These are phyloP conservation scores for Takifugu bimaculatus DNA, from an alignment of 2,113 vertebrate species.

Conservation along the genomic window DNA sequence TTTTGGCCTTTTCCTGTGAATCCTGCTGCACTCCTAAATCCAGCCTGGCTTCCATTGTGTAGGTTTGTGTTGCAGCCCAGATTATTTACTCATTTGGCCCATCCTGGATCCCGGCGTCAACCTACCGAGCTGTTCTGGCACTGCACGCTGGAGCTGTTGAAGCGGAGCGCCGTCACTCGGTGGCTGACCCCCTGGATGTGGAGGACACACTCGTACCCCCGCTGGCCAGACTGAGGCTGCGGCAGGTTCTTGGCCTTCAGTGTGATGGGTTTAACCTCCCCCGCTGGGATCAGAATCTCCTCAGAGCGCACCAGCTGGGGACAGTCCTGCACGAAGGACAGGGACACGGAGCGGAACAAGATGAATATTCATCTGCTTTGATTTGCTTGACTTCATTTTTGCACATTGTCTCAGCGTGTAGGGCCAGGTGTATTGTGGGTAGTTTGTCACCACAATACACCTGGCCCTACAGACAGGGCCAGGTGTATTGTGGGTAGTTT, in stretches of 20 bases:
- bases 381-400: too few relatives aligned
- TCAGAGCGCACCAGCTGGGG: slow-evolving; percentile 92
- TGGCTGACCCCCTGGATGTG: slow-evolving; percentile 88
- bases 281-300: slow-evolving; percentile 94
- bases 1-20: too few relatives aligned
- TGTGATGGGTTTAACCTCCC: slow-evolving; percentile 95
- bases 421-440: too few relatives aligned
- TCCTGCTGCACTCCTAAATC: slow-evolving; percentile 33
- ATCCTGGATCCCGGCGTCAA: neutral
- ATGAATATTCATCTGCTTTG: neutral
- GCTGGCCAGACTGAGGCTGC: slow-evolving; percentile 94
- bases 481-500: too few relatives aligned
- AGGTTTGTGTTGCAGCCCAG: too few relatives aligned
- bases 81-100: too few relatives aligned
- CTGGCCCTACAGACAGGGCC: too few relatives aligned
- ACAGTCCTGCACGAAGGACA: slow-evolving; percentile 80
- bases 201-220: slow-evolving; percentile 95
- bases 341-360: neutral
- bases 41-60: slow-evolving; percentile 3
- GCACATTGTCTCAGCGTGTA: too few relatives aligned
- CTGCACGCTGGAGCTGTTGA: slow-evolving; percentile 99
- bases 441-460: too few relatives aligned
- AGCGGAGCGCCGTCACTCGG: slow-evolving; percentile 92
- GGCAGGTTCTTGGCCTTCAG: slow-evolving; percentile 94
- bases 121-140: slow-evolving; percentile 98